These are phyloP conservation scores for Melanophora roralis DNA, from an alignment of 2,888 invertebrate species.

Conservation along the genomic window DNA sequence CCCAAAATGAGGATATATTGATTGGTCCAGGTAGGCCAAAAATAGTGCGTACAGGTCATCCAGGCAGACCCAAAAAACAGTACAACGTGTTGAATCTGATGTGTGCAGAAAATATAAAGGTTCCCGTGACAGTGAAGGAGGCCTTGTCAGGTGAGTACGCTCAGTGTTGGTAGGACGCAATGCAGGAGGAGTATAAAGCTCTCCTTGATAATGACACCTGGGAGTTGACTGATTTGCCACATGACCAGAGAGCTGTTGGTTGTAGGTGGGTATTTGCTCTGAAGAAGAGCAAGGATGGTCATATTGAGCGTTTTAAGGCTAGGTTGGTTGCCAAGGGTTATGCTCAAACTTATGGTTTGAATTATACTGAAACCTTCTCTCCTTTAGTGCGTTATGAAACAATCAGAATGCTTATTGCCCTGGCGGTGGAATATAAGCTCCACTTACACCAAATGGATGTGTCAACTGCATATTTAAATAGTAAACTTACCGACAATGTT, in stretches of 20 bases:
- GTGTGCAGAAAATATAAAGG: conserved; percentile 27
- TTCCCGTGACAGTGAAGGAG: conserved; percentile 49
- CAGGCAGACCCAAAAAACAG: conserved; percentile 54
- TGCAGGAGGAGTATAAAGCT: conserved; percentile 56
- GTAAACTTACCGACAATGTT: conserved; percentile 50
- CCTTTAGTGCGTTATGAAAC: conserved; percentile 58
- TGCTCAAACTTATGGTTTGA: conserved; percentile 50
- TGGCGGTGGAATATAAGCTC: conserved; percentile 57
- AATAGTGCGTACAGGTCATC: conserved; percentile 27
- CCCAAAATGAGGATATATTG: neutral
- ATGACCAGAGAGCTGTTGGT: conserved; percentile 7
- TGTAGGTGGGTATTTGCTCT: conserved; percentile 18
- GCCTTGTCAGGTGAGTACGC: conserved; percentile 49
- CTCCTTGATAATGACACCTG: conserved; percentile 44
- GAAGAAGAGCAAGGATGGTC: neutral
- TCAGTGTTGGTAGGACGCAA: conserved; percentile 43
- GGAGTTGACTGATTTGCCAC: conserved; percentile 32
- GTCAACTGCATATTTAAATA: conserved; percentile 50
- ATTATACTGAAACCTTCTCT: conserved; percentile 56
- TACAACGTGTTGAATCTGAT: conserved; percentile 47
- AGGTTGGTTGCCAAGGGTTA: conserved; percentile 52
- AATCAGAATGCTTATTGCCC: conserved; percentile 57
- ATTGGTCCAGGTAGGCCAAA: conserved; percentile 39
- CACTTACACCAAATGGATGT: conserved; percentile 62
- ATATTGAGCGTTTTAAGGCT: conserved; percentile 21